A percentile compares a stretch with the other conserved stretches of the same genome.
These are phyloP conservation scores for Hycleus phaleratus DNA, from an alignment of 1,140 invertebrate species.

Conservation along the genomic window DNA sequence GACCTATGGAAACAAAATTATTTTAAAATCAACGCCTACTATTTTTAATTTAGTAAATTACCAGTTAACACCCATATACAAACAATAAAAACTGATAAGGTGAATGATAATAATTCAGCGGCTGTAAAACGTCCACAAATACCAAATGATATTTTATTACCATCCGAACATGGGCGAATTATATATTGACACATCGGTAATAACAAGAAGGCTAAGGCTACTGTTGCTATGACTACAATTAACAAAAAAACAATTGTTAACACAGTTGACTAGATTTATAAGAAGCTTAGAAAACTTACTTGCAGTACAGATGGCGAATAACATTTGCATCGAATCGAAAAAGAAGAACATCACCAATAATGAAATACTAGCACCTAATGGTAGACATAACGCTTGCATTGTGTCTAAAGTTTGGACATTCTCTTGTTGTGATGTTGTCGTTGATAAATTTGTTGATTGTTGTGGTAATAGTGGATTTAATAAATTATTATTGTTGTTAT, in stretches of 20 bases:
- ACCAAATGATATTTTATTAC: constrained; percentile 85
- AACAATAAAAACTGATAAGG: constrained; percentile 85
- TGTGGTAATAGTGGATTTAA: constrained; percentile 41
- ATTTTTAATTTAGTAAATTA: constrained; percentile 16
- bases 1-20: constrained; percentile 45
- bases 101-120: constrained; percentile 89
- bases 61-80: constrained; percentile 93
- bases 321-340: constrained; percentile 96
- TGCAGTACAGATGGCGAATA: constrained; percentile 95
- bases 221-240: constrained; percentile 85
- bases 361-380: constrained; percentile 90
- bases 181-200: constrained; percentile 97
- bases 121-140: constrained; percentile 85
- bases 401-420: constrained; percentile 86
- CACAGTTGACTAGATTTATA: background rate
- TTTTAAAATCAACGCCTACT: background rate
- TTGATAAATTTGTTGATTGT: background rate
- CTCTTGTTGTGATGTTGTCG: constrained; percentile 48
- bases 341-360: constrained; percentile 98
- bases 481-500: constrained; percentile 45
- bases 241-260: constrained; percentile 24
- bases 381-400: constrained; percentile 94
- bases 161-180: constrained; percentile 77
- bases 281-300: constrained; percentile 50
- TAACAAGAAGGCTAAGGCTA: constrained; percentile 89